phyloP scores from a whole-genome alignment of 2,797 vertebrate genomes.

The Remorina albescens region DNA sequence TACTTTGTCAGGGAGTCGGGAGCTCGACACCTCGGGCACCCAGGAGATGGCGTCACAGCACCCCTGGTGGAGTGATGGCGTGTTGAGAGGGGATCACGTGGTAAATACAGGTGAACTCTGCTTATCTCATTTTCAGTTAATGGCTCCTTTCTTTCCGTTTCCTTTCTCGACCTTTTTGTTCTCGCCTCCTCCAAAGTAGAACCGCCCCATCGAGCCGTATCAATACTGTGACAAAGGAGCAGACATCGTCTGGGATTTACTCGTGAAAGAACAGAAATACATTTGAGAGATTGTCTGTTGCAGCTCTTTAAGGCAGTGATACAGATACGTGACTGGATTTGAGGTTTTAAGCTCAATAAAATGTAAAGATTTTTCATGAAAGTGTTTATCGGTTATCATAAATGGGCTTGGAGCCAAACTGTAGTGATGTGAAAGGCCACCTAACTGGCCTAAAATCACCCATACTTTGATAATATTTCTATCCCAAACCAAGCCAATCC shows the following conservation, averaged over 20 bases:
- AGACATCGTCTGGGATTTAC: neutral
- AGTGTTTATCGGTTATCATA: neutral
- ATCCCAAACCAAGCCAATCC: neutral
- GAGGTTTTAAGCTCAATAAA: neutral
- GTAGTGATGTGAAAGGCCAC: no score
- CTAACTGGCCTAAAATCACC: neutral
- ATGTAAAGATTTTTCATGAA: neutral
- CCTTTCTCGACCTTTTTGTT: neutral
- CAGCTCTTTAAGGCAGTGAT: neutral
- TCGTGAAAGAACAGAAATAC: neutral
- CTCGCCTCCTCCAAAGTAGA: neutral
- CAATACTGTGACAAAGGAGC: neutral
- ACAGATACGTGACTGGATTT: neutral
- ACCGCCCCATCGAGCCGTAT: neutral
- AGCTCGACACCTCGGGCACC: conserved; percentile 33
- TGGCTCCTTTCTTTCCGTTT: neutral
- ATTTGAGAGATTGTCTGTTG: neutral
- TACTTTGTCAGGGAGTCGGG: conserved; percentile 18
- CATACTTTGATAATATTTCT: neutral
- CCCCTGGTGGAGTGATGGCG: conserved; percentile 25
- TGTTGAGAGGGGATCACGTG: conserved; percentile 8
- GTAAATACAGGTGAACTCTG: conserved; percentile 21
- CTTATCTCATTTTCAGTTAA: conserved; percentile 14
- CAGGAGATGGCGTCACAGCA: conserved; percentile 18
- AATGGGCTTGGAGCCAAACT: neutral